Evolutionary conservation across 2,888 invertebrate genomes (phyloP).

Genomic region (Zhuqinia jingwanae): DNA sequence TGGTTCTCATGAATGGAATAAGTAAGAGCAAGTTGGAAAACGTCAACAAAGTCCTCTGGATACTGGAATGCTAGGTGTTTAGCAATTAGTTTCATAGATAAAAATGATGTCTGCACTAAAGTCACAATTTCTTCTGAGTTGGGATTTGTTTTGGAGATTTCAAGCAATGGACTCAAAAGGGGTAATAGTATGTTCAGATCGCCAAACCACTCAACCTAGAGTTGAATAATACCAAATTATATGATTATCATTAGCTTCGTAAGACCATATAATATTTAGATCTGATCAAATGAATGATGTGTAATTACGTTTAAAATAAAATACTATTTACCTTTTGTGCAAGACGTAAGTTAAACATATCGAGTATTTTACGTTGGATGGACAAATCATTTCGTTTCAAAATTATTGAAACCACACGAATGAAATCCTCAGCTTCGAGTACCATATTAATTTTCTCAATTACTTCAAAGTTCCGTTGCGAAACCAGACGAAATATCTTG

Average conservation of each 20-base stretch:
- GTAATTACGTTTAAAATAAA: too few species aligned
- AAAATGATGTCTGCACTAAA: constrained; percentile 90
- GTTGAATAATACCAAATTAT: constrained; percentile 18
- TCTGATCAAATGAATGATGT: too few species aligned
- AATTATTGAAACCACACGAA: constrained; percentile 70
- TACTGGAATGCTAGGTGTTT: constrained; percentile 86
- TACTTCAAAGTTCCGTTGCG: constrained; percentile 77
- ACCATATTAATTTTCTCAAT: constrained; percentile 77
- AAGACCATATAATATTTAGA: too few species aligned
- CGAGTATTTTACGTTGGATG: constrained; percentile 78
- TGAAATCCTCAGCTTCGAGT: constrained; percentile 75
- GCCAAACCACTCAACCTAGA: constrained; percentile 78
- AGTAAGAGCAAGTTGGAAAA: constrained; percentile 78
- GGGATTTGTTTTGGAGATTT: constrained; percentile 81
- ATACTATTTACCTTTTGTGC: constrained; percentile 76
- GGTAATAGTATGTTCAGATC: constrained; percentile 80
- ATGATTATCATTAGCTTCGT: too few species aligned
- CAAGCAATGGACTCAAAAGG: constrained; percentile 85
- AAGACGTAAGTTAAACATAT: constrained; percentile 78
- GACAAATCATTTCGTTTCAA: constrained; percentile 71
- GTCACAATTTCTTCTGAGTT: constrained; percentile 85
- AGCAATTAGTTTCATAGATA: constrained; percentile 91
- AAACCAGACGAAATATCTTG: constrained; percentile 75
- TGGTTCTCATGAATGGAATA: constrained; percentile 70
- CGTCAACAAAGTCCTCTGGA: constrained; percentile 87